These are phyloP conservation scores for Pseudochirops cupreus DNA, from an alignment of 2,797 vertebrate species.

Conservation along the genomic window DNA sequence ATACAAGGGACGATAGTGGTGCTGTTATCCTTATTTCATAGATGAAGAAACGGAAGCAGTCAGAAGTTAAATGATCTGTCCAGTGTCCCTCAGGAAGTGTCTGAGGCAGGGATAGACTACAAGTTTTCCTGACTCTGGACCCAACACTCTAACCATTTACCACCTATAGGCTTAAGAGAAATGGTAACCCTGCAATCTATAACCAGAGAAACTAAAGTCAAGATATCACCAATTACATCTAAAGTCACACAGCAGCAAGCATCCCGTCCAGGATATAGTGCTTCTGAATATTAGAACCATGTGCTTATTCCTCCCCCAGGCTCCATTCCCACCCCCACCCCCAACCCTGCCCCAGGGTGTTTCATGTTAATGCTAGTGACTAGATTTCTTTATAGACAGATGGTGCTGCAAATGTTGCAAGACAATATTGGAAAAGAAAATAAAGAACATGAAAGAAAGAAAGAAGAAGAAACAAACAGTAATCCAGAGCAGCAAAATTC, in stretches of 20 bases:
- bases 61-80: background rate
- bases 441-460: background rate
- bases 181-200: background rate
- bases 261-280: background rate
- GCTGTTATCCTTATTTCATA: background rate
- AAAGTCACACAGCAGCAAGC: background rate
- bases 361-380: background rate
- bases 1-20: too few relatives aligned
- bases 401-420: conserved; percentile 3
- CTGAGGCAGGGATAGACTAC: background rate
- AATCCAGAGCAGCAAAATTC: conserved; percentile 10
- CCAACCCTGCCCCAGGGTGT: background rate
- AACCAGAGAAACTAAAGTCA: background rate
- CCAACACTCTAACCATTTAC: background rate
- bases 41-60: background rate
- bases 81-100: background rate
- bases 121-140: background rate
- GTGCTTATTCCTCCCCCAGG: background rate
- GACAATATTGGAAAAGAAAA: conserved; percentile 16
- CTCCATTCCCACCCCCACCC: background rate
- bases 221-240: background rate
- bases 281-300: conserved; percentile 6
- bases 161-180: background rate
- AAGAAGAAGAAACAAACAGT: background rate
- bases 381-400: conserved; percentile 18